Evolutionary conservation across 2,113 vertebrate species (phyloP), one percentile per base, ranked within the genome.

Genomic region (Laterallus jamaicensis): DNA sequence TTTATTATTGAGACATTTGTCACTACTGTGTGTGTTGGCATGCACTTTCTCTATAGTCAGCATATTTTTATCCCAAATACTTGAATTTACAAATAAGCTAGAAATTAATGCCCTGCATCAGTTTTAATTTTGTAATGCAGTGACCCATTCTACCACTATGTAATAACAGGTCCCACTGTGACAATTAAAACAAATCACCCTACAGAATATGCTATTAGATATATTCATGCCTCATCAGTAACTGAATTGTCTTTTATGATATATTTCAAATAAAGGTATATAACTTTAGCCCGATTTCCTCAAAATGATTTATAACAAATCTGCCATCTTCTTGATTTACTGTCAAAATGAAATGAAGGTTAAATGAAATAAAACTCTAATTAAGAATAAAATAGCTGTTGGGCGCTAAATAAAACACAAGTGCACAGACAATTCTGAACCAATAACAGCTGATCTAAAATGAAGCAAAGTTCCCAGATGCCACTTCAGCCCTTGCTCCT

Each of bases 101-200:
- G 97, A 98, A 99, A 98, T 94, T 86, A 98, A 98, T 97, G 97
- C n/a, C 96, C 97, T 95, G 96, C 97, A 98, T 97, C 97, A 97
- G 97, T 97, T 98, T 98, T 98, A 98, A 99, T 99, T 99, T 99
- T 99, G 98, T 96, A 98, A 98, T 9, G 97, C 98, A 98, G 97
- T 99, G 99, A 99, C 99, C 99, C 98, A 96, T 99, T 97, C 97
- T 98, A 94, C 93, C 87, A 97, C 93, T 95, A 97, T 97, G 97
- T 98, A 99, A 99, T 98, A 98, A 98, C 97, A 95, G 97, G 98
- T 98, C 98, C 98, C 98, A 97, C 93, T 98, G 98, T 98, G 98
- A 98, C 98, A 99, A 99, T 99, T 99, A 99, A 98, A 99, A 99
- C 98, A 98, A 99, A 99, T 99, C 98, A 98, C 97, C 97, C 98